Evolutionary conservation across 92 coral and sea anemone genomes (phyloP).

Genomic region (Zoanthus sociatus): DNA sequence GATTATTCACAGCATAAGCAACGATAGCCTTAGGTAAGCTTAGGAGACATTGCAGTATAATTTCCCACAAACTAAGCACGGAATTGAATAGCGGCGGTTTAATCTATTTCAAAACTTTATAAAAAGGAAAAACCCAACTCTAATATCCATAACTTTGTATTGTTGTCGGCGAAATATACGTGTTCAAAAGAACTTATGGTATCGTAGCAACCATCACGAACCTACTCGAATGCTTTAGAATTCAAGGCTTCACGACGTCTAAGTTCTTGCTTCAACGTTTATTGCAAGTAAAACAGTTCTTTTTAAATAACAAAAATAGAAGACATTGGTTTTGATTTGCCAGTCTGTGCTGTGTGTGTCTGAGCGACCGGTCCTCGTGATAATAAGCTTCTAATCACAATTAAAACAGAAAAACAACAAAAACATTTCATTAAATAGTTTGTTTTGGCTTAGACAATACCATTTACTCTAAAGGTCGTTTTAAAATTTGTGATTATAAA

Average conservation of each 20-base stretch:
- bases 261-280: neutral
- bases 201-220: constrained; percentile 40
- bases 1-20: constrained; percentile 32
- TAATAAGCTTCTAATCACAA: constrained; percentile 71
- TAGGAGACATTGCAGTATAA: constrained; percentile 16
- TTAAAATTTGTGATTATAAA: constrained; percentile 16
- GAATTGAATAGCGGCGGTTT: constrained; percentile 23
- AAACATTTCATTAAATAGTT: constrained; percentile 17
- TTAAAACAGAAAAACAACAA: constrained; percentile 30
- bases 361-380: neutral
- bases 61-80: constrained; percentile 54
- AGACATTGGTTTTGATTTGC: neutral
- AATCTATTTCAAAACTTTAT: constrained; percentile 16
- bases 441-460: constrained; percentile 17
- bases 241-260: neutral
- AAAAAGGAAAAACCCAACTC: constrained; percentile 15
- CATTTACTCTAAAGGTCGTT: constrained; percentile 38
- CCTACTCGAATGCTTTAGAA: neutral
- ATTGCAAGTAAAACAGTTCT: neutral
- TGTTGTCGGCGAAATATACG: constrained; percentile 11
- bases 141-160: constrained; percentile 24
- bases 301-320: neutral
- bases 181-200: constrained; percentile 18
- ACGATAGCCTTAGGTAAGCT: constrained; percentile 33
- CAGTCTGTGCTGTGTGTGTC: neutral